A percentile compares a stretch with the other conserved stretches of the same genome.
Evolutionary conservation across 1,140 invertebrate genomes (phyloP).

Genomic region (Drosophila equinoxialis): DNA sequence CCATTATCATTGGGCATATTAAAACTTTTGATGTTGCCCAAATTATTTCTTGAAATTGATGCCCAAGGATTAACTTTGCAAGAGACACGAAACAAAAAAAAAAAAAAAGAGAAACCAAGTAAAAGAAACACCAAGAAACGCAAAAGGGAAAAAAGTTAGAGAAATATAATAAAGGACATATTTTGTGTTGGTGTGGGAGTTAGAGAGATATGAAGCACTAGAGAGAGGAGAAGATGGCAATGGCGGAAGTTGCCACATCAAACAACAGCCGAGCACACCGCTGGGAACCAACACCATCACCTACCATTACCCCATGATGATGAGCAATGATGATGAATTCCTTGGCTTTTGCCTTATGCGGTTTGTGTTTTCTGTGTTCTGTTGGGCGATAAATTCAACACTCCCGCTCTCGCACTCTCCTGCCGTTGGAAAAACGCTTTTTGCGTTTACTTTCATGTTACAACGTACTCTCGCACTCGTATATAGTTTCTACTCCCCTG

Average conservation of each 20-base stretch:
- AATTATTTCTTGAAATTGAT: constrained; percentile 80
- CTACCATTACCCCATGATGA: constrained; percentile 58
- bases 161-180: constrained; percentile 76
- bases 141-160: constrained; percentile 38
- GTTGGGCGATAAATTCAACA: constrained; percentile 61
- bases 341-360: constrained; percentile 65
- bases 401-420: neutral
- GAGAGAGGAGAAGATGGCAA: constrained; percentile 11
- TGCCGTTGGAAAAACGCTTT: constrained; percentile 35
- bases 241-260: constrained; percentile 57
- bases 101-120: constrained; percentile 11
- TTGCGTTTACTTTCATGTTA: constrained; percentile 73
- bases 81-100: constrained; percentile 20
- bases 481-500: constrained; percentile 60
- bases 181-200: constrained; percentile 26
- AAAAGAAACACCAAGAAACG: neutral
- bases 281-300: constrained; percentile 50
- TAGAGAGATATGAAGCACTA: constrained; percentile 11
- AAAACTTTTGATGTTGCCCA: constrained; percentile 80
- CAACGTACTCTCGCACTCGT: constrained; percentile 27
- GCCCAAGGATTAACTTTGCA: constrained; percentile 78
- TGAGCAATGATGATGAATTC: constrained; percentile 74
- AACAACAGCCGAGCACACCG: constrained; percentile 64
- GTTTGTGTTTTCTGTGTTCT: constrained; percentile 33
- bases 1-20: constrained; percentile 80